Base-by-base conservation (phyloP, 92 coral and sea anemone genomes). In the Chrysogorgia sp. region DNA sequence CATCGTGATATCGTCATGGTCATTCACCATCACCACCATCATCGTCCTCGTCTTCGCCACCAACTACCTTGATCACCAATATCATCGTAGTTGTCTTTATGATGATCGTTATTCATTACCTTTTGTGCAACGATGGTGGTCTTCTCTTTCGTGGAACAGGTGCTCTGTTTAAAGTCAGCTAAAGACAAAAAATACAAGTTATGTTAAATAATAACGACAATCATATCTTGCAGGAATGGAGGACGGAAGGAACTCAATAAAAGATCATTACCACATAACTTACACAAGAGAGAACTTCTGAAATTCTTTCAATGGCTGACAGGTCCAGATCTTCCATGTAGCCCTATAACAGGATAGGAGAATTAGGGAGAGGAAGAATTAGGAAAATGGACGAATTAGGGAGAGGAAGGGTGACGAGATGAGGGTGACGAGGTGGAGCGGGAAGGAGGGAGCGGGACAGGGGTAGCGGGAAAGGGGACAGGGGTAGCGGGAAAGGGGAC, bases 91-190 rank as follows among this genome's bases (percentile, higher is more conserved):
- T 37, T 4, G 12, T 37, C 5, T 37, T 37, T 37, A n/a, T 14
- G 25, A 1, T 47, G n/a, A n/a, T 0, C 25, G 40, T 14, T 17
- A 49, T 69, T 69, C 33, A 45, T 1, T 56, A 72, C 76, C 76
- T 40, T 60, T 88, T 88, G 40, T 64, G 58, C 10, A 77, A 48
- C 56, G 81, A 84, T 49, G 96, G 96, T 25, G 85, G 84, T 8
- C 96, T 79, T 69, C 96, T 68, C 49, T 84, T 81, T 23, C 82
- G 80, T 22, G 96, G 96, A 2, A 87, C 91, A 34, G 96, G 89
- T 7, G 91, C 96, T 45, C 96, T 75, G 74, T 84, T 71, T n/a
- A 57, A 61, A 1, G 96, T 90, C 56, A 90, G 50, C 88, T 84
- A 63, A 50, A 47, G 41, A 70, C 1, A 21, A 48, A 25, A 50